Percentiles rank a stretch among this genome's conserved stretches.
phyloP scores from a whole-genome alignment of 2,888 invertebrate genomes.

The Drosophila nr. fundita region DNA sequence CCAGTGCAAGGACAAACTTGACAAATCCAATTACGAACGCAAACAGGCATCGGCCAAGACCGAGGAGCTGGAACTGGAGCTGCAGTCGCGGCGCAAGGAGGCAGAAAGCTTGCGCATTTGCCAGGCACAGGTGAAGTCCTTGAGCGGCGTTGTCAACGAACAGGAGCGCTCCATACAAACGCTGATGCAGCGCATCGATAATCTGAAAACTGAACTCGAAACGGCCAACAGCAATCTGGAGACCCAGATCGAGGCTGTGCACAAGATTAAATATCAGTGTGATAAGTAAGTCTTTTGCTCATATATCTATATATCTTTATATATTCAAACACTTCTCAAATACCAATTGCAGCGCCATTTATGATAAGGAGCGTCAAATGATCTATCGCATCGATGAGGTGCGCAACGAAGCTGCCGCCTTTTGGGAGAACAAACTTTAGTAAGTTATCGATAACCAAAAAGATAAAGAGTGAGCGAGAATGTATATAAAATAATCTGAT shows the following conservation, averaged over 20 bases:
- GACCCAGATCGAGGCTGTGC: conserved; percentile 85
- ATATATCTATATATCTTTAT: neutral
- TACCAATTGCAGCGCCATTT: conserved; percentile 76
- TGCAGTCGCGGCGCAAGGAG: conserved; percentile 80
- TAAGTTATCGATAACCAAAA: conserved; percentile 63
- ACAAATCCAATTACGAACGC: conserved; percentile 87
- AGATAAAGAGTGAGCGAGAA: accelerated
- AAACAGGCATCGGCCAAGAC: conserved; percentile 86
- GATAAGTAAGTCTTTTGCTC: conserved; percentile 77
- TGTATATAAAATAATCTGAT: neutral
- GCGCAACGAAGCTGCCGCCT: conserved; percentile 86
- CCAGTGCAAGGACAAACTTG: conserved; percentile 87
- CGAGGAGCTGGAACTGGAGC: conserved; percentile 71
- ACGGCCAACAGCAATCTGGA: conserved; percentile 86
- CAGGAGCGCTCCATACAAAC: conserved; percentile 86
- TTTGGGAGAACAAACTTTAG: conserved; percentile 88
- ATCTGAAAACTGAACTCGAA: conserved; percentile 86
- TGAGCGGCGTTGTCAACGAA: conserved; percentile 87
- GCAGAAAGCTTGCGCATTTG: conserved; percentile 86
- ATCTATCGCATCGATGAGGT: conserved; percentile 86
- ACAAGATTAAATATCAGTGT: conserved; percentile 84
- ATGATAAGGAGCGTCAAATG: conserved; percentile 85
- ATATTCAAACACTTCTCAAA: neutral
- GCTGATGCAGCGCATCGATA: conserved; percentile 86
- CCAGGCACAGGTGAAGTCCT: conserved; percentile 87